Evolutionary conservation across 2,113 vertebrate genomes (phyloP).

Genomic region (Stomatorhinus ivindoensis): DNA sequence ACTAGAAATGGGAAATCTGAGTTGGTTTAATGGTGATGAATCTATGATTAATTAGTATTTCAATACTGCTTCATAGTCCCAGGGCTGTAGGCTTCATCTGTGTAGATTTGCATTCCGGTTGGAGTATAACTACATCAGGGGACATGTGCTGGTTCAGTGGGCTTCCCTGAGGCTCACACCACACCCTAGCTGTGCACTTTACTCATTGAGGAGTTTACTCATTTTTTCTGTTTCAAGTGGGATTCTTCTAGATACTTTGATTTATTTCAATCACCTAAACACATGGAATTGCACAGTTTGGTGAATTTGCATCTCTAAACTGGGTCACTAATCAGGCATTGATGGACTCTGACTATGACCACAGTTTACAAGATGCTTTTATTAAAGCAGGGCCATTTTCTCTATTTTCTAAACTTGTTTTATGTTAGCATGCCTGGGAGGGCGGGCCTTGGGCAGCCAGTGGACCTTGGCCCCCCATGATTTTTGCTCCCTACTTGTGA

Average conservation of each 20-base stretch:
- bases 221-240: not conserved
- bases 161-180: not conserved
- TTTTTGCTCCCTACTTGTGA: not conserved
- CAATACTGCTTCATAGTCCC: not conserved
- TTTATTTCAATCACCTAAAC: not conserved
- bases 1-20: not conserved
- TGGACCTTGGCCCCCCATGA: not conserved
- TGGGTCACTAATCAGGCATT: not conserved
- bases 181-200: not conserved
- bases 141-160: not conserved
- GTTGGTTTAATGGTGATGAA: not conserved
- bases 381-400: not conserved
- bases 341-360: not conserved
- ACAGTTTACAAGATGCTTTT: not conserved
- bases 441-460: too few species aligned
- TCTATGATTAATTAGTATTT: not conserved
- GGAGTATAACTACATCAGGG: not conserved
- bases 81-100: not conserved
- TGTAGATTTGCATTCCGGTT: not conserved
- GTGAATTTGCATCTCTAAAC: not conserved
- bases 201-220: not conserved
- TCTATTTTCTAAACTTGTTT: too few species aligned
- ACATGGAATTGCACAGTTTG: not conserved
- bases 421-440: too few species aligned
- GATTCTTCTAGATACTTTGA: not conserved